Conservation (phyloP, 2,888 invertebrate genomes). For the Drosophila antonietae region DNA sequence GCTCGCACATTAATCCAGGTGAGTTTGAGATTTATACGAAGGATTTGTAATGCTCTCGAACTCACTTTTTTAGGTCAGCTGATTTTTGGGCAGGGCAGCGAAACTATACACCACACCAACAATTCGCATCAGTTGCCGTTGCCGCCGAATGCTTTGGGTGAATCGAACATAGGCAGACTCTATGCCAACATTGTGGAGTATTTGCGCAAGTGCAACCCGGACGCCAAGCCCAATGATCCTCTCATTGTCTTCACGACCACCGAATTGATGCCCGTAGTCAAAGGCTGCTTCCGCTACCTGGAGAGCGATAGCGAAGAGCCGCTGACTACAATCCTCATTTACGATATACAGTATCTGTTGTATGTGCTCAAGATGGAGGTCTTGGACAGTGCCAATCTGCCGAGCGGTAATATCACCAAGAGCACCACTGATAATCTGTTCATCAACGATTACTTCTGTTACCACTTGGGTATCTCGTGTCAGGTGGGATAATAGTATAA, state of each 20-base stretch:
- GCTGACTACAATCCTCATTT: constrained; percentile 55
- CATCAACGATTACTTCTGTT: constrained; percentile 79
- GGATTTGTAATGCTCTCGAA: background rate
- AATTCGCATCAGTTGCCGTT: constrained; percentile 85
- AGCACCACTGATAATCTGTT: constrained; percentile 75
- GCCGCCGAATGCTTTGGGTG: constrained; percentile 83
- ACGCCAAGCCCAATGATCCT: constrained; percentile 46
- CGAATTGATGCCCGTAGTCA: constrained; percentile 76
- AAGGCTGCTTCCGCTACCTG: constrained; percentile 78
- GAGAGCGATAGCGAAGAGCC: constrained; percentile 56
- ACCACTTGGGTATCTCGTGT: constrained; percentile 80
- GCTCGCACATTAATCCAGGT: constrained; percentile 85
- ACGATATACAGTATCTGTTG: constrained; percentile 79
- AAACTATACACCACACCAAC: constrained; percentile 84
- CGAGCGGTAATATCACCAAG: constrained; percentile 51
- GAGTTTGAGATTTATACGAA: constrained; percentile 35
- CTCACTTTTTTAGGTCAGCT: constrained; percentile 63
- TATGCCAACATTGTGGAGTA: constrained; percentile 84
- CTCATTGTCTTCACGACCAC: constrained; percentile 85
- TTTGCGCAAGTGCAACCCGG: constrained; percentile 60
- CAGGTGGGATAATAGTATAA: constrained; percentile 64
- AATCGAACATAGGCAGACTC: constrained; percentile 77
- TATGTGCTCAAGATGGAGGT: constrained; percentile 79
- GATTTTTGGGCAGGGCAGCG: constrained; percentile 84
- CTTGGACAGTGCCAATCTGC: constrained; percentile 67